Evolutionary conservation across 2,797 vertebrate genomes (phyloP), one percentile per base, ranked within the genome.

Genomic region (Gallinago solitaria): DNA sequence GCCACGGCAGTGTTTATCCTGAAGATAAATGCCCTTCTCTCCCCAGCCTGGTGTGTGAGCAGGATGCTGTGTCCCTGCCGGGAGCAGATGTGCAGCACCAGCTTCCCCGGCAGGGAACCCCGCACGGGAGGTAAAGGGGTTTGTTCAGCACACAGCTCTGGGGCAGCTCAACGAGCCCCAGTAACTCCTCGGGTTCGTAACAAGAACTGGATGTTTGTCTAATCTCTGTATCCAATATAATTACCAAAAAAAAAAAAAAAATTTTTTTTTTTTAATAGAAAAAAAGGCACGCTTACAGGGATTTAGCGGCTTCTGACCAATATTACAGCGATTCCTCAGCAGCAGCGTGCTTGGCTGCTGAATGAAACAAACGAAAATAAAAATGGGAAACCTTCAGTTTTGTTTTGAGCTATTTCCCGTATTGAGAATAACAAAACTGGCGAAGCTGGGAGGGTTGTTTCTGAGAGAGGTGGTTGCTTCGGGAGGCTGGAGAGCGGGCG

Each of bases 81-180:
- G 16, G 75, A 68, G 47, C 17, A 47, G 48, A 32, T 56, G 65
- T 81, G 74, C 15, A 25, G 4, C 45, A 30, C 19, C 60, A 57
- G 24, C 17, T 71, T 50, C 51, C 75, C 79, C 50, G 16, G 39
- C 30, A 28, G 81, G 70, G 35, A 12, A 3, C 28, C 39, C 0
- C 0, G 3, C 2, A 0, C n/a, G 53, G 60, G 20, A 47, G 14
- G 67, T 2, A 13, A 30, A 43, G 73, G 56, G 8, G 37, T 77
- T 70, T 45, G 15, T 57, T 65, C 56, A 9, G 32, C 4, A 11
- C 1, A 0, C 16, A 0, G 0, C 4, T 28, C 33, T 59, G 3
- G 1, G 57, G 11, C 2, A 20, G 7, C 45, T 77, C 50, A 32
- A 12, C 0, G 2, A 64, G 33, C 64, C 75, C n/a, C 63, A 37